Evolutionary conservation across 2,888 invertebrate species (phyloP), one percentile per base, ranked within the genome.

Genomic region (Conistra vaccinii): DNA sequence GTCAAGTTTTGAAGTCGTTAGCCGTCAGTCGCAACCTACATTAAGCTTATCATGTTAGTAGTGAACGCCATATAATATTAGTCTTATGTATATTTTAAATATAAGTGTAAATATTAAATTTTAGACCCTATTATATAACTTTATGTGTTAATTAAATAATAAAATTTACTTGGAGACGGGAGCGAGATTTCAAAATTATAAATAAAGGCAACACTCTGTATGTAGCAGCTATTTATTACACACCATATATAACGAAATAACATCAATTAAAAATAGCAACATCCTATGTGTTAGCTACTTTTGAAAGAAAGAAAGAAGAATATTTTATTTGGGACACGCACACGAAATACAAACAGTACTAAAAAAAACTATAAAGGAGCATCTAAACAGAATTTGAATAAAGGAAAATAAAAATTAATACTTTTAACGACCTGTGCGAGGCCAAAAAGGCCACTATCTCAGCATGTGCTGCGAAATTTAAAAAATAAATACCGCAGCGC

Each of bases 41-140:
- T 78, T 69, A 70, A 74, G 71, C 58, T 85, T 73, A 80, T 78
- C 76, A 76, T 39, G 62, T 70, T 74, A 73, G 60, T 82, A 83
- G 71, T 65, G 78, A 84, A 76, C 71, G 86, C 86, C 86, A 87
- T 87, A 87, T 84, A 79, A 60, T 48, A 0, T 79, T 86, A 86
- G 85, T 85, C 67, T 48, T 77, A 83, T 84, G 76, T 87, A 86
- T 84, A 86, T 85, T 82, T 39, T 86, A 76, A 62, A 60, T 60
- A 29, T 85, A 86, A 80, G 76, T 86, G 86, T 86, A 86, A 35
- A 86, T 86, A 86, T 35, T 66, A 69, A 77, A 61, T 75, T 72
- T 62, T 73, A 80, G 69, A 68, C 2, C 10, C 0, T 62, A 53
- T 58, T 58, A 66, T 65, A 57, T 62, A 67, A 78, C 26, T 55